Percentiles rank a stretch among this genome's conserved stretches.
These are phyloP conservation scores for Neosilurus hyrtlii DNA, from an alignment of 2,797 vertebrate genomes.

Conservation along the genomic window DNA sequence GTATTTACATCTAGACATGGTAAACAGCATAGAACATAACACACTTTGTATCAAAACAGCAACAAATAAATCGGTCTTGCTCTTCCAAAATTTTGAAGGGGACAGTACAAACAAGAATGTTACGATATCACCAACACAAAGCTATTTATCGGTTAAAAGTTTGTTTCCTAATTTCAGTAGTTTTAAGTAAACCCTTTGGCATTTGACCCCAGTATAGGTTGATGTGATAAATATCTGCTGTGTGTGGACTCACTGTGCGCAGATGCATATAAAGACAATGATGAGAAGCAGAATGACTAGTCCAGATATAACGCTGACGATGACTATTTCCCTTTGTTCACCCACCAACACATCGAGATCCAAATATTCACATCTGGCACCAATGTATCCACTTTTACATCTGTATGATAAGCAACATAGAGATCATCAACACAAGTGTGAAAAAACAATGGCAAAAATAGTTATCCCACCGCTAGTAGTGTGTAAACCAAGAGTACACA, in stretches of 20 bases:
- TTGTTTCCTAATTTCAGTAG: background rate
- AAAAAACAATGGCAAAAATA: background rate
- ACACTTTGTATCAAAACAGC: no score
- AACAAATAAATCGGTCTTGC: no score
- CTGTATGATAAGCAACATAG: constrained; percentile 61
- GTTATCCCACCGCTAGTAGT: background rate
- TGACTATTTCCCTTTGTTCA: constrained; percentile 73
- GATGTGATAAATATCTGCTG: background rate
- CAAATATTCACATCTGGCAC: constrained; percentile 81
- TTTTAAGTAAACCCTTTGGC: background rate
- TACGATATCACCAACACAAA: no score
- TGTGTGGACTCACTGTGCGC: constrained; percentile 76
- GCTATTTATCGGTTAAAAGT: background rate
- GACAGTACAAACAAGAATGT: no score
- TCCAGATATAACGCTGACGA: constrained; percentile 74
- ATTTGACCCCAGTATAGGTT: background rate
- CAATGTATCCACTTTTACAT: constrained; percentile 77
- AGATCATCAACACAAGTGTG: background rate
- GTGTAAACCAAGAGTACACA: background rate
- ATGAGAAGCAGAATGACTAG: constrained; percentile 77
- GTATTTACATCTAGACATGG: no score
- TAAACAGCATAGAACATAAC: no score
- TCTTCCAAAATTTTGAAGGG: no score
- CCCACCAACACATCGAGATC: constrained; percentile 70
- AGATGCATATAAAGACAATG: constrained; percentile 77